Evolutionary conservation across 2,797 vertebrate species (phyloP).

Genomic region (Pseudopleuronectes americanus): DNA sequence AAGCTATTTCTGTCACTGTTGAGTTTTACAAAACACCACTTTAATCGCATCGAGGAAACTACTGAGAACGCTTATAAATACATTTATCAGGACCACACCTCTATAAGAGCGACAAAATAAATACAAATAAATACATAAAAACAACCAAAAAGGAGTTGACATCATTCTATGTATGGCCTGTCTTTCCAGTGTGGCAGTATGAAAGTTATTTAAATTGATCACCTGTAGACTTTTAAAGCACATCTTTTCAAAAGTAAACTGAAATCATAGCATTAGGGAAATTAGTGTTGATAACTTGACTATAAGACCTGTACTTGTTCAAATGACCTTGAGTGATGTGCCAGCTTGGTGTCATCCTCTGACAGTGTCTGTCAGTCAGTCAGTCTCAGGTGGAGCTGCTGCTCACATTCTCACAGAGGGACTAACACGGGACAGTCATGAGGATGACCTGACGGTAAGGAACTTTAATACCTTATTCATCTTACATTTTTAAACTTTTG

Average conservation of each 20-base stretch:
- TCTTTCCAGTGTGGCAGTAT: no score
- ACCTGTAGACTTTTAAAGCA: not conserved
- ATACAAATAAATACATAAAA: not conserved
- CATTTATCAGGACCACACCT: no score
- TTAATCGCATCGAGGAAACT: not conserved
- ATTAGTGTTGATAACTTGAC: no score
- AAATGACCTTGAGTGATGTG: constrained; percentile 33
- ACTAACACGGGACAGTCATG: constrained; percentile 32
- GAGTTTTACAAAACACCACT: not conserved
- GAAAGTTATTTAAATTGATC: not conserved
- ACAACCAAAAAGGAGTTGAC: not conserved
- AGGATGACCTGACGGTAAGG: constrained; percentile 63
- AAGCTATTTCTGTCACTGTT: not conserved
- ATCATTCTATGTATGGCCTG: not conserved
- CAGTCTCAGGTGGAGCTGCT: constrained; percentile 54
- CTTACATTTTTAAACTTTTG: not conserved
- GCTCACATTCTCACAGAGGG: constrained; percentile 36
- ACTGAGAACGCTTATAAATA: not conserved
- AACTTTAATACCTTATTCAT: no score
- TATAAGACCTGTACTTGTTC: not conserved
- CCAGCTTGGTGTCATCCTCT: constrained; percentile 26
- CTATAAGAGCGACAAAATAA: not conserved
- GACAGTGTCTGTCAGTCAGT: constrained; percentile 33
- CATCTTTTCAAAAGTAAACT: not conserved
- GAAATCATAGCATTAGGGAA: no score